Percentiles rank a stretch among this genome's conserved stretches.
Evolutionary conservation across 1,140 invertebrate species (phyloP).

Genomic region (Leptonema lineaticorne): DNA sequence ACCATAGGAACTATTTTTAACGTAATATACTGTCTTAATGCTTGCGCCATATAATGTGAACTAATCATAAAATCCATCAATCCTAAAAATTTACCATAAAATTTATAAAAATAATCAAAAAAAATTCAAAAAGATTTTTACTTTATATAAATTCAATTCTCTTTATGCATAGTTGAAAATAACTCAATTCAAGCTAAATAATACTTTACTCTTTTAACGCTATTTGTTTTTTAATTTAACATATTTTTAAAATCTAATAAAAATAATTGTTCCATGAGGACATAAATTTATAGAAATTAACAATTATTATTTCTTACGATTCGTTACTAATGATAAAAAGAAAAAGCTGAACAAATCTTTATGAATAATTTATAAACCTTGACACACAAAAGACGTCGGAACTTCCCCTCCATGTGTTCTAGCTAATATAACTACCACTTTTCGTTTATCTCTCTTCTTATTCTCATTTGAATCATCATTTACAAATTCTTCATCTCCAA

Average conservation of each 20-base stretch:
- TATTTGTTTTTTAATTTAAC: neutral
- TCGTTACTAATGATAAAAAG: too few species aligned
- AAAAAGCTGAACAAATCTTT: neutral
- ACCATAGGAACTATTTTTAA: conserved; percentile 96
- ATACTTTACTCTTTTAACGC: neutral
- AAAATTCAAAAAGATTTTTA: neutral
- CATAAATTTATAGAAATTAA: neutral
- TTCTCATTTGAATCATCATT: conserved; percentile 46
- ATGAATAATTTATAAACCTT: conserved; percentile 61
- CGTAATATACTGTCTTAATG: conserved; percentile 71
- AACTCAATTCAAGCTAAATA: too few species aligned
- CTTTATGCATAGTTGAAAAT: neutral
- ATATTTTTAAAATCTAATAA: too few species aligned
- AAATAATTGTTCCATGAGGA: too few species aligned
- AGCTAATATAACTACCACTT: conserved; percentile 77
- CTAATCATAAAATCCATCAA: conserved; percentile 90
- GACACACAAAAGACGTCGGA: conserved; percentile 92
- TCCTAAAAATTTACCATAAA: conserved; percentile 55
- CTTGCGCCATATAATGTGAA: conserved; percentile 70
- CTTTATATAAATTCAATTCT: neutral
- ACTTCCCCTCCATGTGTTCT: conserved; percentile 89
- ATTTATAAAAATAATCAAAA: too few species aligned
- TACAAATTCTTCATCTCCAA: conserved; percentile 61
- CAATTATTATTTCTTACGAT: neutral
- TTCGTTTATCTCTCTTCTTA: conserved; percentile 57